Evolutionary conservation across 1,140 invertebrate genomes (phyloP), one percentile per base, ranked within the genome.

Genomic region (Zaprionus tsacasi): DNA sequence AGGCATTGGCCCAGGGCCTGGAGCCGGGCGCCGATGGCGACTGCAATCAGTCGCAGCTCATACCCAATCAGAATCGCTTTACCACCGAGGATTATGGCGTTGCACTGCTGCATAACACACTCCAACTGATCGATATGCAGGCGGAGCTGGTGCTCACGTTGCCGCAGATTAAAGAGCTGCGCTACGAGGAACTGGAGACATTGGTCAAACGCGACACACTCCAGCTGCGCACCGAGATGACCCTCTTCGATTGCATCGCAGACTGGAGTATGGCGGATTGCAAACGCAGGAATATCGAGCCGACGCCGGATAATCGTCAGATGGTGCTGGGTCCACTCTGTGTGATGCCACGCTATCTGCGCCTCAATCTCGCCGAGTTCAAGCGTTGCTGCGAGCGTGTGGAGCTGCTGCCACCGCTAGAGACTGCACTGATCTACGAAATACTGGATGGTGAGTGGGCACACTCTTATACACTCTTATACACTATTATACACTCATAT

Each of bases 111-210:
- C 89, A 88, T 67, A 93, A 93, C 56, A 79, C 90, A 0, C 77
- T 93, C 10, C 92, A 93, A 60, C 67, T 92, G 15, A 93, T 93
- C 50, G 92, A 93, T 12, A 92, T 92, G 91, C 82, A 91, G 11
- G 92, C 92, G 2, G 82, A 90, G 61, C 64, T 90, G 40, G 50
- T 92, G 36, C 75, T 93, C 15, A 72, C 80, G 15, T 82, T 80
- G 79, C 71, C 67, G 5, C 81, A 81, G 56, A 91, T 92, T 35
- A 58, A 52, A 5, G 87, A 83, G 30, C 68, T 93, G n/a, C 73
- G 92, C 7, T 93, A 91, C 66, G 92, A 92, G 68, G 91, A 93
- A 66, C 76, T 93, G 50, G 92, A 93, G 71, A 92, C 91, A 17
- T 65, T 93, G 43, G 91, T 74, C 30, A 92, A 92, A 52, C 78